Conservation (phyloP, 2,888 invertebrate species). For the Troglohyphantes excavatus region DNA sequence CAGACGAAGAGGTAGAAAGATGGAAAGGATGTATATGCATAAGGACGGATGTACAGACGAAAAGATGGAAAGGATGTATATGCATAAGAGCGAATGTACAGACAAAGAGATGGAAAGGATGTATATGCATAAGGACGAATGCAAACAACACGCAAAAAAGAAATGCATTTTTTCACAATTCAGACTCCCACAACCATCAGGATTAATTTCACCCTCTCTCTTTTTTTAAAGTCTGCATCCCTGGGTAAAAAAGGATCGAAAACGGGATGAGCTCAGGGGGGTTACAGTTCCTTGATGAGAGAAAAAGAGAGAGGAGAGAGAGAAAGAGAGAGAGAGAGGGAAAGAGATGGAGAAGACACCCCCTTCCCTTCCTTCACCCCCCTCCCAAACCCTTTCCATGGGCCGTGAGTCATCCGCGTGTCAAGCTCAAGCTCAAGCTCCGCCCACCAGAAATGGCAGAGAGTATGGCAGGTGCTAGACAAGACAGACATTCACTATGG, state of each 20-base stretch:
- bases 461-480: conserved; percentile 73
- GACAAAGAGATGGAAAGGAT: no score
- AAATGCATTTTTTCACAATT: no score
- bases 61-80: no score
- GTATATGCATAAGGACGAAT: no score
- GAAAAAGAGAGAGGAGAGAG: conserved; percentile 23
- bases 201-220: background rate
- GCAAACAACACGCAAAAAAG: no score
- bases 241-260: no score
- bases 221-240: background rate
- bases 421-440: conserved; percentile 24
- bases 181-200: no score
- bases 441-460: conserved; percentile 26
- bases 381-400: conserved; percentile 47
- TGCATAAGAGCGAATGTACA: no score
- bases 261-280: background rate
- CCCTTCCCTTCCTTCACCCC: conserved; percentile 11
- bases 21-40: no score
- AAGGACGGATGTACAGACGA: no score
- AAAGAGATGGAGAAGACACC: conserved; percentile 30
- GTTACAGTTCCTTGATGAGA: background rate
- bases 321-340: conserved; percentile 24
- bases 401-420: conserved; percentile 62
- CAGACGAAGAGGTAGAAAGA: no score
- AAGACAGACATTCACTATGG: conserved; percentile 62